Evolutionary conservation across 2,888 invertebrate species (phyloP), one percentile per base, ranked within the genome.

Genomic region (Boloria selene): DNA sequence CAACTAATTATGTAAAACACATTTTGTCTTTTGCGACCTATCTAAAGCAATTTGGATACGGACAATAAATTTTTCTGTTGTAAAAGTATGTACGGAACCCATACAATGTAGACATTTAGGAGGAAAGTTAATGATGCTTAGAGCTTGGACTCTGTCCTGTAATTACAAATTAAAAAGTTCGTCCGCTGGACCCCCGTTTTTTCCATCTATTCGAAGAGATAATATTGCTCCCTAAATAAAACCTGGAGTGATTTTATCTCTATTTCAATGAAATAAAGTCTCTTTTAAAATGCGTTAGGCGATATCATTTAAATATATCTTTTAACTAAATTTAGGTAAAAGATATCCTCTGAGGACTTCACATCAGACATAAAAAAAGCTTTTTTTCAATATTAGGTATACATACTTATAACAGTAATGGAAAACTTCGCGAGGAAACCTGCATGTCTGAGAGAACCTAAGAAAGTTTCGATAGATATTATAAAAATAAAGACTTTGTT

Each of bases 151-250:
- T 80, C 79, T 87, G 89, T 88, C 89, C 90, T 92, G 87, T 91
- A 92, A 92, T 91, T 91, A 92, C 90, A 79, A 90, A 92, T 92
- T 92, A 90, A 91, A 92, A 92, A 91, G 82, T 91, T 90, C 83
- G 87, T 84, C 87, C 82, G 80, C 77, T 77, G 86, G 86, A 85
- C 86, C 86, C 86, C 83, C 78, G 78, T 89, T 92, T 91, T 92
- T 91, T 90, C 85, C 90, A 85, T 90, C 89, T 89, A 89, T 90
- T 88, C 82, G 88, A 79, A 85, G 87, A 88, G 89, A 90, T 91
- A 89, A 90, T 88, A 86, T 87, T 86, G 83, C 87, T 80, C 84
- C 86, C 87, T 77, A 83, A 86, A 86, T 52, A 78, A 72, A 58
- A 45, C 5, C 3, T 13, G 22, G 14, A 62, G 53, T 45, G 51